Base-by-base conservation (phyloP, 1,140 invertebrate genomes). In the Bactericera cockerelli region DNA sequence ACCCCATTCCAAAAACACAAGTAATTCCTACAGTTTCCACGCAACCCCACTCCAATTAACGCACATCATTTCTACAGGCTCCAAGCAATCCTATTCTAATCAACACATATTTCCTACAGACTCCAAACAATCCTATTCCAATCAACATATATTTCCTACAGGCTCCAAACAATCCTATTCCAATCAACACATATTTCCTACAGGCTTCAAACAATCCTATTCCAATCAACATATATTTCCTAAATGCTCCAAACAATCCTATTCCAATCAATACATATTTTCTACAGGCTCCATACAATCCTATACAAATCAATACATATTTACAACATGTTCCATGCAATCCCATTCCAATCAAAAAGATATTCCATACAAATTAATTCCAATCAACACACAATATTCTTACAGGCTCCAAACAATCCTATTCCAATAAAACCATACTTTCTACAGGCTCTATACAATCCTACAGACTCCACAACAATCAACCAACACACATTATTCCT, bases 321-420 rank as follows among this genome's bases (percentile, higher is more conserved):
- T 16, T 22, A 16, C 4, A 4, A 49, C 42, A 49, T 6, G 42
- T 16, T 49, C 42, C n/a, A 49, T 10, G 8, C 42, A 49, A 49
- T 8, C 42, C 42, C 42, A 49, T 49, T 49, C 42, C 42, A 49
- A 49, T 10, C 42, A 49, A 49, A 4, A 19, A 16, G 19, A 49
- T 31, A 49, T 19, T 19, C 42, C 42, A n/a, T 19, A 16, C 42
- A 49, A 16, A 8, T 16, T 8, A 49, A 16, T 49, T 49, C 42
- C 42, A 49, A 49, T 10, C 22, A 49, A 49, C n/a, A 16, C 22
- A 49, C 4, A 49, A 49, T 19, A 49, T 49, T 22, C 42, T 16
- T 49, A 49, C 42, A 49, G 22, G n/a, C 42, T 49, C 42, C 42
- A 49, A 49, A 6, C 42, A 49, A 49, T 8, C 42, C 42, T 49